Percentiles rank a stretch among this genome's conserved stretches.
Evolutionary conservation across 2,113 vertebrate species (phyloP).

Genomic region (Ammospiza nelsoni): DNA sequence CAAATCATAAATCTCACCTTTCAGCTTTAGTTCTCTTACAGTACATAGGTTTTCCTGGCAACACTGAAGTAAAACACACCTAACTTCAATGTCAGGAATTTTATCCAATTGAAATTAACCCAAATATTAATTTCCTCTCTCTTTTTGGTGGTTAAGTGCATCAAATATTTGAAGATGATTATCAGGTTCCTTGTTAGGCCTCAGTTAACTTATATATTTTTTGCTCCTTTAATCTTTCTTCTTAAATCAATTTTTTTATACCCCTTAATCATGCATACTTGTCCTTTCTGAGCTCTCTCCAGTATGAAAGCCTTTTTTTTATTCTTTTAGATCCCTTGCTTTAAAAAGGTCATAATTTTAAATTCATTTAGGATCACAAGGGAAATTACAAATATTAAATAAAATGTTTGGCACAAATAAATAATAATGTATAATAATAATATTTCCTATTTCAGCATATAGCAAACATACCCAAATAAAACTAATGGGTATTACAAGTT

Average conservation of each 20-base stretch:
- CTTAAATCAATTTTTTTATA: constrained; percentile 6
- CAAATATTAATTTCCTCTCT: not conserved
- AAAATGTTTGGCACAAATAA: not conserved
- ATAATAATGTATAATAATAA: not conserved
- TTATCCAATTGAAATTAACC: not conserved
- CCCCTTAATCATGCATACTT: not conserved
- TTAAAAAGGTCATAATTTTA: not conserved
- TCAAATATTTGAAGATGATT: not conserved
- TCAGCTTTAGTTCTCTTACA: not conserved
- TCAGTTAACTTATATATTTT: not conserved
- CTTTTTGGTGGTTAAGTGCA: not conserved
- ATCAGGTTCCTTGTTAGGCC: not conserved
- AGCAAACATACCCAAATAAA: not conserved
- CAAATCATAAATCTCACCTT: not conserved
- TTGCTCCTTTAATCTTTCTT: not conserved
- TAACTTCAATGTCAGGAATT: not conserved
- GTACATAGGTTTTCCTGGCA: not conserved
- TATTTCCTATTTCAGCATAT: not conserved
- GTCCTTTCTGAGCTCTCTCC: not conserved
- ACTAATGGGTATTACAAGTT: not conserved
- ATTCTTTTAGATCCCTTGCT: not conserved
- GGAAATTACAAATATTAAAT: not conserved
- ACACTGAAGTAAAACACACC: not conserved
- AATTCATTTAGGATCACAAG: not conserved
- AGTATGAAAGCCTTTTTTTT: not conserved